These are phyloP conservation scores for Tupiocoris notatus DNA, from an alignment of 2,888 invertebrate species.

Conservation along the genomic window DNA sequence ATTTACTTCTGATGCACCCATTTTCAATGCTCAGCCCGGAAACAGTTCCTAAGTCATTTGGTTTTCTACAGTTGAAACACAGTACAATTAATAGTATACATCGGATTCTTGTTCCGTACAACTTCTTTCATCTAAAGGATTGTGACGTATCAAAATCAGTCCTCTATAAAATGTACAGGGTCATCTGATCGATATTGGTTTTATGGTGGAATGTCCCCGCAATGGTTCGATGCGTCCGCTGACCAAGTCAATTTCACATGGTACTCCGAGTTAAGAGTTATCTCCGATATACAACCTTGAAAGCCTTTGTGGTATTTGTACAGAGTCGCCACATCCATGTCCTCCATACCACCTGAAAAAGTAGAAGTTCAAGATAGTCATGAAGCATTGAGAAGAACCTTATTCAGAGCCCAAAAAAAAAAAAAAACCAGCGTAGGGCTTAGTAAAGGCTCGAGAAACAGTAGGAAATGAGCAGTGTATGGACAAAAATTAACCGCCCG, in stretches of 20 bases:
- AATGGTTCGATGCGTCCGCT: slow-evolving; percentile 44
- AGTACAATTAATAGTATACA: background rate
- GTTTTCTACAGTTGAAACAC: background rate
- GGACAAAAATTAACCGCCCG: too few relatives aligned
- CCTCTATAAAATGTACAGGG: slow-evolving; percentile 14
- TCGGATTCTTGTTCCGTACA: background rate
- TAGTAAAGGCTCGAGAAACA: too few relatives aligned
- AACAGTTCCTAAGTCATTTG: background rate
- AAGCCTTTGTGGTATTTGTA: slow-evolving; percentile 73
- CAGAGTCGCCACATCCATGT: slow-evolving; percentile 68
- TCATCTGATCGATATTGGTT: slow-evolving; percentile 5
- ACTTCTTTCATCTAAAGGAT: slow-evolving; percentile 10
- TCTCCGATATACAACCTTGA: slow-evolving; percentile 78
- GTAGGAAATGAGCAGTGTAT: too few relatives aligned
- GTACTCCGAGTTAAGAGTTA: slow-evolving; percentile 76
- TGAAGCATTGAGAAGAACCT: too few relatives aligned
- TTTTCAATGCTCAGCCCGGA: background rate
- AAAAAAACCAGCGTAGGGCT: too few relatives aligned
- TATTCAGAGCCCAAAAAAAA: too few relatives aligned
- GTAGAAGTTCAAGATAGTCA: background rate
- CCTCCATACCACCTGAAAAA: slow-evolving; percentile 73
- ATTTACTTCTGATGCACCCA: too few relatives aligned
- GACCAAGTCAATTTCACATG: slow-evolving; percentile 59
- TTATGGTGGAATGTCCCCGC: slow-evolving; percentile 46
- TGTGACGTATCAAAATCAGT: slow-evolving; percentile 33